Percentiles rank a stretch among this genome's conserved stretches.
These are phyloP conservation scores for Sardinella longiceps DNA, from an alignment of 2,797 vertebrate species.

Conservation along the genomic window DNA sequence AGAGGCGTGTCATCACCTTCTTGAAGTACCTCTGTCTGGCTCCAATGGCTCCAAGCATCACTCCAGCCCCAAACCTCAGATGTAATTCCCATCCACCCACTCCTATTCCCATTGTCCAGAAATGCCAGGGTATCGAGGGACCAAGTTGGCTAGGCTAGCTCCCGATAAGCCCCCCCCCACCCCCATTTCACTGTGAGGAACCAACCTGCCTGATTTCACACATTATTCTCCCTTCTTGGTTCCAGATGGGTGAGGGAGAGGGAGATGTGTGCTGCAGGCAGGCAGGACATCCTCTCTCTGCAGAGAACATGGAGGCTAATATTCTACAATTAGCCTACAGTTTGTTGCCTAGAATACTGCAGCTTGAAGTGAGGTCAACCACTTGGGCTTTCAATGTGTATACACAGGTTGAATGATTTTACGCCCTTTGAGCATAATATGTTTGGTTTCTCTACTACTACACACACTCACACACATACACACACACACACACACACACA, in stretches of 20 bases:
- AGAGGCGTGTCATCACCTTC: conserved; percentile 3
- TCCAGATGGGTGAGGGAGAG: not conserved
- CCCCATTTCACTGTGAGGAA: not conserved
- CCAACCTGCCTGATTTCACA: not conserved
- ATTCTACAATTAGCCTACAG: not conserved
- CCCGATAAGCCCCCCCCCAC: not conserved
- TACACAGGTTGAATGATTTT: not conserved
- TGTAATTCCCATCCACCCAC: too few species aligned
- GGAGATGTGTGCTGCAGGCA: not conserved
- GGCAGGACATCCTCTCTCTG: not conserved
- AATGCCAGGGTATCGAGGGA: not conserved
- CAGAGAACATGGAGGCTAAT: not conserved
- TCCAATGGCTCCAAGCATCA: not conserved
- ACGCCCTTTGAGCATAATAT: not conserved
- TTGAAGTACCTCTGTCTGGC: not conserved
- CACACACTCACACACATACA: not conserved
- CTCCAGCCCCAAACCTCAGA: not conserved
- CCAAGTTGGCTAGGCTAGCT: not conserved
- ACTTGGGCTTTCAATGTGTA: not conserved
- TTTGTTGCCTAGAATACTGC: not conserved
- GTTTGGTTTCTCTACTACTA: not conserved
- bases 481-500: too few species aligned
- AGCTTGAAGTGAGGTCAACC: not conserved
- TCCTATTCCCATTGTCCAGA: not conserved
- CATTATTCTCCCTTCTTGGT: not conserved